A percentile compares a stretch with the other conserved stretches of the same genome.
These are phyloP conservation scores for Isoperla grammatica DNA, from an alignment of 2,888 invertebrate species.

Conservation along the genomic window DNA sequence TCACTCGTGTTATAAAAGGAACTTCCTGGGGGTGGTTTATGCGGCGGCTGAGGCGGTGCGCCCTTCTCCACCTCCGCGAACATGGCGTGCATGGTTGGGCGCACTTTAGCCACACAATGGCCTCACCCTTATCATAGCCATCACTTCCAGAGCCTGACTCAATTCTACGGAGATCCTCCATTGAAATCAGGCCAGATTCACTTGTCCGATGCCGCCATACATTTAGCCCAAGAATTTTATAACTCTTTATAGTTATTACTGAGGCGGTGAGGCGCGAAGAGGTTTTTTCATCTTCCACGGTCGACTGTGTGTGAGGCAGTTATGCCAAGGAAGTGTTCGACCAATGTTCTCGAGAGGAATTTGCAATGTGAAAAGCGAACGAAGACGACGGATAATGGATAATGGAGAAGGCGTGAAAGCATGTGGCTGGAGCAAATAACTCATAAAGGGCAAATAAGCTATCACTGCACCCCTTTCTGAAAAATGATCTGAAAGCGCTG, in stretches of 20 bases:
- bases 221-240: slow-evolving; percentile 14
- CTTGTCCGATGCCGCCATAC: slow-evolving; percentile 12
- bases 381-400: not conserved
- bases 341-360: not conserved
- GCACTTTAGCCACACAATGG: slow-evolving; percentile 18
- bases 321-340: too few species aligned
- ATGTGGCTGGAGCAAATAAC: too few species aligned
- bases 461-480: too few species aligned
- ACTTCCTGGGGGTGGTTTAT: slow-evolving; percentile 4
- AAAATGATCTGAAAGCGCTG: too few species aligned
- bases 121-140: slow-evolving; percentile 12
- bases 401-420: too few species aligned
- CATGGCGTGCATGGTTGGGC: slow-evolving; percentile 12
- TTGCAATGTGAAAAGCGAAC: not conserved
- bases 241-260: slow-evolving; percentile 9
- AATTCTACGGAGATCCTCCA: slow-evolving; percentile 7
- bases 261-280: not conserved
- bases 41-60: slow-evolving; percentile 12
- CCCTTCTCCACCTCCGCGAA: slow-evolving; percentile 3
- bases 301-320: not conserved
- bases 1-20: slow-evolving; percentile 17
- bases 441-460: too few species aligned
- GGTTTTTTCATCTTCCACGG: slow-evolving; percentile 5
- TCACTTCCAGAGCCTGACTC: slow-evolving; percentile 9
- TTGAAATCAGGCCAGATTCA: slow-evolving; percentile 19